Conservation (phyloP, 2,888 invertebrate genomes). For the Caenorhabditis uteleia region DNA sequence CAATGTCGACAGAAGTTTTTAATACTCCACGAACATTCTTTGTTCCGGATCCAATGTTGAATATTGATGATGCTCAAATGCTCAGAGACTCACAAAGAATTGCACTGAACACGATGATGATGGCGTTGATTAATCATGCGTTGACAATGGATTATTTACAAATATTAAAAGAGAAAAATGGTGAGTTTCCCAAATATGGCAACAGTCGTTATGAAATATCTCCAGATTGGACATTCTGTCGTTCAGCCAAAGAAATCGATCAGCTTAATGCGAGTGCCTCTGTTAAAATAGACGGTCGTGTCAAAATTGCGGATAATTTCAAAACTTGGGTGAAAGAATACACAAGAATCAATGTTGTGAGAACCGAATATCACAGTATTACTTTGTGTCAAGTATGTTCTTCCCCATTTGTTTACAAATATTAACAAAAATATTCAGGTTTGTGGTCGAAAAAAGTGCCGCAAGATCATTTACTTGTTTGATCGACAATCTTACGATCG, state of each 20-base stretch:
- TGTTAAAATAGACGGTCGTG: conserved; percentile 11
- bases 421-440: conserved; percentile 21
- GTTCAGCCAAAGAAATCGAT: conserved; percentile 37
- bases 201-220: background rate
- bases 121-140: conserved; percentile 28
- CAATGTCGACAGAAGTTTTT: conserved; percentile 43
- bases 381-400: conserved; percentile 31
- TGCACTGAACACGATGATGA: conserved; percentile 18
- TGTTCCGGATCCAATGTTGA: conserved; percentile 5
- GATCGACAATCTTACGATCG: conserved; percentile 24
- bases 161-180: conserved; percentile 28
- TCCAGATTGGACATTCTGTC: conserved; percentile 41
- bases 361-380: conserved; percentile 8
- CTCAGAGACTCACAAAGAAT: conserved; percentile 16
- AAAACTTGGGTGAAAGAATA: conserved; percentile 23
- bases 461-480: conserved; percentile 37
- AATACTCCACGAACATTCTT: conserved; percentile 13
- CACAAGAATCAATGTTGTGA: conserved; percentile 9
- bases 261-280: conserved; percentile 21
- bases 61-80: conserved; percentile 9
- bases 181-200: conserved; percentile 14
- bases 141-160: conserved; percentile 37
- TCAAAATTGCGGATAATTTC: conserved; percentile 11
- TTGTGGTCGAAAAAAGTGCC: conserved; percentile 25
- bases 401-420: background rate